These are phyloP conservation scores for Sycophila sp. DNA, from an alignment of 1,140 invertebrate genomes.

Conservation along the genomic window DNA sequence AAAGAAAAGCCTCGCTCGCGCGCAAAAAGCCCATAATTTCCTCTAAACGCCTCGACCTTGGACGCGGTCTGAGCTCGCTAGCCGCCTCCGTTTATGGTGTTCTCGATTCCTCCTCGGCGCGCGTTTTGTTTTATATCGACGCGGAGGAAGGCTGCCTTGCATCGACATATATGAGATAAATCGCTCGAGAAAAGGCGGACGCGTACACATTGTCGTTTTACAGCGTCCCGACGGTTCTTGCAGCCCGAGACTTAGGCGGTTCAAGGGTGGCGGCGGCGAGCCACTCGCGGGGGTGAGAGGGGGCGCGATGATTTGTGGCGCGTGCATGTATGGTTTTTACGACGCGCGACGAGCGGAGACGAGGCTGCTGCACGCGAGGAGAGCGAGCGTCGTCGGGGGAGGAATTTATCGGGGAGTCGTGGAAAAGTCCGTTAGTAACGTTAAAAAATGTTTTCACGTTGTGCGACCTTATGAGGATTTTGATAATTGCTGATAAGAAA, in stretches of 20 bases:
- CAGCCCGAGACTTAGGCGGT: slow-evolving; percentile 7
- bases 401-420: slow-evolving; percentile 12
- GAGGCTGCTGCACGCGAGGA: neutral
- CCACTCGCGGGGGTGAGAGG: no score
- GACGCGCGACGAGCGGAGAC: neutral
- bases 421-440: no score
- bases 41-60: slow-evolving; percentile 55
- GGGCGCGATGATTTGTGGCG: slow-evolving; percentile 18
- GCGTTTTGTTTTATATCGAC: slow-evolving; percentile 20
- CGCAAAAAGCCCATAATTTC: slow-evolving; percentile 55
- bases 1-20: slow-evolving; percentile 23
- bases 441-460: no score
- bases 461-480: no score
- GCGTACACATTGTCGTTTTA: slow-evolving; percentile 19
- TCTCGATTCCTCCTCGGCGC: slow-evolving; percentile 23
- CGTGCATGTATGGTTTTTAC: slow-evolving; percentile 19
- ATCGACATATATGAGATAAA: slow-evolving; percentile 36
- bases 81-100: slow-evolving; percentile 46
- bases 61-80: slow-evolving; percentile 44
- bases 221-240: no score
- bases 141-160: neutral
- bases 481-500: no score
- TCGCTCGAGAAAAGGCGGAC: slow-evolving; percentile 15
- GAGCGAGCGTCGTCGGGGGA: neutral
- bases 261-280: neutral